Evolutionary conservation across 2,888 invertebrate species (phyloP), one percentile per base, ranked within the genome.

Genomic region (Lamellibrachia columna): DNA sequence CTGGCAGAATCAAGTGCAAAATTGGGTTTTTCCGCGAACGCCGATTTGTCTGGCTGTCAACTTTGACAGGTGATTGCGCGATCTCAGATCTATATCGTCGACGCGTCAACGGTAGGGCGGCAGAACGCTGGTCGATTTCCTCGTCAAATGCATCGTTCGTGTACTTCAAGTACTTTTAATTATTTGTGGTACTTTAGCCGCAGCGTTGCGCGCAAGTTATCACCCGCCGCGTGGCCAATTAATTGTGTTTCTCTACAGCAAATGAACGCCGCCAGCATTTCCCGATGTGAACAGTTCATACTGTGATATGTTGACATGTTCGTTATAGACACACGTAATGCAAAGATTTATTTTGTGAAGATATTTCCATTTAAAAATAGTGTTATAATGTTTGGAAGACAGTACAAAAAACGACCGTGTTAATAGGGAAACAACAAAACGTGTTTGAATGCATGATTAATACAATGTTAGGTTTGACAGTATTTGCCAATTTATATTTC

Each of bases 1-100:
- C 75, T 75, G 15, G 75, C 75, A 15, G 75, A 75, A 75, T 75
- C 75, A 75, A 75, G 75, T 75, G 75, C 75, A 75, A 75, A 75
- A 75, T 75, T 75, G 75, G 22, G 75, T 75, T 75, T 75, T 75
- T 75, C 40, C 75, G 75, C 75, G 75, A 75, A n/a, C 75, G 22
- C 15, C 75, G n/a, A 75, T 75, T 75, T 75, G 75, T 75, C 75
- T 4, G 75, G 22, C 75, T 75, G 75, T 75, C 75, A 75, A 22
- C 22, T 15, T 22, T 9, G 75, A 22, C 15, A 75, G 15, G 22
- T 75, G 15, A 75, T 75, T 75, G 75, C 22, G n/a, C 75, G 75
- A 75, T 22, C 75, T 3, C 6, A n/a, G 75, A 75, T 75, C 22
- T 75, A 75, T 75, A 75, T 75, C 75, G 22, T 22, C 15, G 58